phyloP scores from a whole-genome alignment of 2,113 vertebrate species.

The Synodontis membranacea region DNA sequence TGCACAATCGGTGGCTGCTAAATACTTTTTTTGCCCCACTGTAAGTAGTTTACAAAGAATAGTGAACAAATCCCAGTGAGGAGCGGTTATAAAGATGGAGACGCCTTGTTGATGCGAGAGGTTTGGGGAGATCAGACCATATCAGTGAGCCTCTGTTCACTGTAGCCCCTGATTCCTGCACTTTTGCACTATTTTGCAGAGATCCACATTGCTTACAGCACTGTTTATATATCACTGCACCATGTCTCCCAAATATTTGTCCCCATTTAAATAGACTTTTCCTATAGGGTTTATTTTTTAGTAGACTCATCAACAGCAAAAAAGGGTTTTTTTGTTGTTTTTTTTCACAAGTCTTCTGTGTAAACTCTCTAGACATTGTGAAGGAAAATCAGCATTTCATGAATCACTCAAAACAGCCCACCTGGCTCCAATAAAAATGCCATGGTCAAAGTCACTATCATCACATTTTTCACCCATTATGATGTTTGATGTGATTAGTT shows the following conservation, averaged over 20 bases:
- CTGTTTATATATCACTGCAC: too few species aligned
- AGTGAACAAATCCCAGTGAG: not conserved
- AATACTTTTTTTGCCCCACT: too few species aligned
- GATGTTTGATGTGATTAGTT: not conserved
- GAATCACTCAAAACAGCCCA: not conserved
- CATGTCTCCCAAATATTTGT: too few species aligned
- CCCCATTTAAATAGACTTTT: too few species aligned
- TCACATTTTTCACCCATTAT: not conserved
- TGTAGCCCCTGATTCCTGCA: not conserved
- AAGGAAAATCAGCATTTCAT: not conserved
- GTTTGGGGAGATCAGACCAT: not conserved
- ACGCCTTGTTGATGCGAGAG: not conserved
- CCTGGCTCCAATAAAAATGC: not conserved
- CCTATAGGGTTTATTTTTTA: too few species aligned
- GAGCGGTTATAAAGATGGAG: not conserved
- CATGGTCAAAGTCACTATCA: not conserved
- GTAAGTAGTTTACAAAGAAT: not conserved
- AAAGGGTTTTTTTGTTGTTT: too few species aligned
- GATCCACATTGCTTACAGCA: too few species aligned
- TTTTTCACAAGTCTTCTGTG: too few species aligned
- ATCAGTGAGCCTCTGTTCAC: not conserved
- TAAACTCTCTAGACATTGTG: not conserved
- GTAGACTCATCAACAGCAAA: too few species aligned
- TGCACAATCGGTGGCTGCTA: too few species aligned
- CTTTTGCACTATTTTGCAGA: too few species aligned